A percentile compares a stretch with the other conserved stretches of the same genome.
phyloP scores from a whole-genome alignment of 2,113 vertebrate species.

The Pagrus major region DNA sequence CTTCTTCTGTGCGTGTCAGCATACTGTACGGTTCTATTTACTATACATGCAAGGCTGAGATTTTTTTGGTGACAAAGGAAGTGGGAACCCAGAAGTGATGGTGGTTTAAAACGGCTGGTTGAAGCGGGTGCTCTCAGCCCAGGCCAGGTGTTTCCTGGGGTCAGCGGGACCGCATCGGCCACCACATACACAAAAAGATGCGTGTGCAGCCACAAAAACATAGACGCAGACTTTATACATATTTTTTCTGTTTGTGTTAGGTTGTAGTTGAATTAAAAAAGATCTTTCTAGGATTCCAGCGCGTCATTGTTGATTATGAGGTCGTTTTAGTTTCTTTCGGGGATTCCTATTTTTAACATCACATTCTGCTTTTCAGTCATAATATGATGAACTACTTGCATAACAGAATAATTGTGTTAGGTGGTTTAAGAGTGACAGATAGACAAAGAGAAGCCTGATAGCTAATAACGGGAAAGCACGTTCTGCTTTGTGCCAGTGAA shows the following conservation, averaged over 20 bases:
- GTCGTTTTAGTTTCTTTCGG: not conserved
- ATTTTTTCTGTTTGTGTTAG: no score
- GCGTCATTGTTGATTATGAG: not conserved
- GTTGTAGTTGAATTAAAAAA: not conserved
- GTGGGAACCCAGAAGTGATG: slow-evolving; percentile 12
- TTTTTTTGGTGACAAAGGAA: slow-evolving; percentile 49
- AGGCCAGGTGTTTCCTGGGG: slow-evolving; percentile 48
- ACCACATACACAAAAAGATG: not conserved
- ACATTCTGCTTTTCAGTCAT: not conserved
- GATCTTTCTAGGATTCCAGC: not conserved
- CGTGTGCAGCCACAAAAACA: not conserved
- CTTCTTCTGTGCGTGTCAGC: not conserved
- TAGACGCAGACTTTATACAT: not conserved
- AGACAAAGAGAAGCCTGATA: slow-evolving; percentile 24
- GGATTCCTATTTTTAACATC: not conserved
- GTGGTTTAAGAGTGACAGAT: slow-evolving; percentile 15
- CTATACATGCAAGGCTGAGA: slow-evolving; percentile 7
- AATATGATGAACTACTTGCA: not conserved
- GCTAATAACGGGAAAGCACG: slow-evolving; percentile 27
- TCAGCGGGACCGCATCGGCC: not conserved
- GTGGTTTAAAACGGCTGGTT: slow-evolving; percentile 25
- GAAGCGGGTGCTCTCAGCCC: not conserved
- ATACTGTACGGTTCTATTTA: not conserved
- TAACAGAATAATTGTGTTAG: not conserved
- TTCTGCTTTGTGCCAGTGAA: slow-evolving; percentile 29